Evolutionary conservation across 2,797 vertebrate species (phyloP).

Genomic region (Onychomys leucogaster): DNA sequence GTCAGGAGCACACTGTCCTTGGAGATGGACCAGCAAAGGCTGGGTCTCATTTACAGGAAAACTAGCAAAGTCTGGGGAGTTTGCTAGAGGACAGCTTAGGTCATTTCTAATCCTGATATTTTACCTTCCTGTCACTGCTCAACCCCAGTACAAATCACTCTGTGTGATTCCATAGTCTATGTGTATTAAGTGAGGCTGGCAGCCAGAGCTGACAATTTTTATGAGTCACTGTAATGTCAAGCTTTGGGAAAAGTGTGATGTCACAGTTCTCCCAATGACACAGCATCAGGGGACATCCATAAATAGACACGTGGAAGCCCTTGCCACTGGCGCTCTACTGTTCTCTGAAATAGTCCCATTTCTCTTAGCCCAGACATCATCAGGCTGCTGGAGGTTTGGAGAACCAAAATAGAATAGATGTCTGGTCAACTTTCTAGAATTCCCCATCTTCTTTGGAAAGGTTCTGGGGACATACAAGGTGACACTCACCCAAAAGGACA

Average conservation of each 20-base stretch:
- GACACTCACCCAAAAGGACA: conserved; percentile 46
- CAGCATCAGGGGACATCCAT: conserved; percentile 74
- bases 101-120: neutral
- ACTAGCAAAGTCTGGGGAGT: neutral
- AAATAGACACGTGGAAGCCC: conserved; percentile 80
- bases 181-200: conserved; percentile 8
- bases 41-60: neutral
- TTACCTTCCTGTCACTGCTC: neutral
- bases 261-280: conserved; percentile 72
- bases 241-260: conserved; percentile 70
- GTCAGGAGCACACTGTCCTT: conserved; percentile 22
- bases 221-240: conserved; percentile 64
- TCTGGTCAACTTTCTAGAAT: conserved; percentile 72
- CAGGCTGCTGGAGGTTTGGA: conserved; percentile 53
- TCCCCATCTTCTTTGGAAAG: conserved; percentile 59
- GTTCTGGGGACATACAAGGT: conserved; percentile 73
- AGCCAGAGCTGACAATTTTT: neutral
- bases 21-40: neutral
- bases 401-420: conserved; percentile 76
- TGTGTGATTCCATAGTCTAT: neutral
- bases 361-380: conserved; percentile 64
- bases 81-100: conserved; percentile 36
- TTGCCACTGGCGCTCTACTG: conserved; percentile 59
- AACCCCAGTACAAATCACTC: neutral
- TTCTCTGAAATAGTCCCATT: conserved; percentile 75